Evolutionary conservation across 2,113 vertebrate genomes (phyloP).

Genomic region (Saguinus midas): DNA sequence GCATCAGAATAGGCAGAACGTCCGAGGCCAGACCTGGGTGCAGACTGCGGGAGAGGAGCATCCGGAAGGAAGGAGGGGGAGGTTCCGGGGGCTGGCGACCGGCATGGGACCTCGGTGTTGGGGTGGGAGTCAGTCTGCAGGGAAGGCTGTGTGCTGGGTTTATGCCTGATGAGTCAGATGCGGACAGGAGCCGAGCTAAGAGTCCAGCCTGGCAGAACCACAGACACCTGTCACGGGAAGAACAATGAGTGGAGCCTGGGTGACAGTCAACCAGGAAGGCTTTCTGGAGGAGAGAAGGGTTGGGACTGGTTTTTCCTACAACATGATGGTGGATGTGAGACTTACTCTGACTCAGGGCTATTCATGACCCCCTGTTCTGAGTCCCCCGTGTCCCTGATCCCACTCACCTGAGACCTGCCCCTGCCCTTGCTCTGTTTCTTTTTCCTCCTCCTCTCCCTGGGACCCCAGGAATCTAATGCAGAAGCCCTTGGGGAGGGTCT

Average conservation of each 20-base stretch:
- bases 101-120: accelerated
- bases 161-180: not conserved
- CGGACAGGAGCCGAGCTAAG: not conserved
- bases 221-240: not conserved
- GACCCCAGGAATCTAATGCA: not conserved
- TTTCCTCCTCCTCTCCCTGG: too few relatives aligned
- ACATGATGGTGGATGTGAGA: not conserved
- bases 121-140: too few relatives aligned
- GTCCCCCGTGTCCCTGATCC: not conserved
- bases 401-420: too few relatives aligned
- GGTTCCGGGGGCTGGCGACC: not conserved
- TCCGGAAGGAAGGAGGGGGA: not conserved
- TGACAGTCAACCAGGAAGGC: not conserved
- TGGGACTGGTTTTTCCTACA: not conserved
- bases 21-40: not conserved
- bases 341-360: not conserved
- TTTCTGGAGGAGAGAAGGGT: not conserved
- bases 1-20: not conserved
- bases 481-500: not conserved
- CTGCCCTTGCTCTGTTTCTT: too few relatives aligned
- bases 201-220: not conserved
- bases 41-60: not conserved
- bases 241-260: too few relatives aligned
- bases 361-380: not conserved
- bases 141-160: not conserved